phyloP scores from a whole-genome alignment of 2,113 vertebrate species.

The Podilymbus podiceps region DNA sequence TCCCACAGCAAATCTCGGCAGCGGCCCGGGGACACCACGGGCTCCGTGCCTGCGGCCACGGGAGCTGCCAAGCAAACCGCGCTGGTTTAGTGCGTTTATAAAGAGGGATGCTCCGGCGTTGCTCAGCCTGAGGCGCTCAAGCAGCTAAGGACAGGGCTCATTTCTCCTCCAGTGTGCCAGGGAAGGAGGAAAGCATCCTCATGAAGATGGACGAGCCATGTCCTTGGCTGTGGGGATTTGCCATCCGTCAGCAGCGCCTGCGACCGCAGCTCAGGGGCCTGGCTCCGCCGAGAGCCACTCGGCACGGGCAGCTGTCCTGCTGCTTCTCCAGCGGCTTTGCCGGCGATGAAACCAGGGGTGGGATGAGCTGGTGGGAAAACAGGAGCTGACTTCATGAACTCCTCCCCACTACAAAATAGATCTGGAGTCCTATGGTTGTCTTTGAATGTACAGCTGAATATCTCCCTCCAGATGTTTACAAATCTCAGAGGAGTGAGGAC shows the following conservation, averaged over 20 bases:
- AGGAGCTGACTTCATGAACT: neutral
- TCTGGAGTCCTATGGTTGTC: neutral
- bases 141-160: neutral
- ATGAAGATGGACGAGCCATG: neutral
- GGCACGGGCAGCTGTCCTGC: neutral
- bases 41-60: neutral
- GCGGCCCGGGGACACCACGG: neutral
- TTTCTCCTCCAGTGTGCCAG: neutral
- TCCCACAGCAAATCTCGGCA: neutral
- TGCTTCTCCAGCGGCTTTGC: neutral
- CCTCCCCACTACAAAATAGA: neutral
- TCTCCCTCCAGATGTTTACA: neutral
- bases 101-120: neutral
- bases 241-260: neutral
- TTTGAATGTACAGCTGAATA: neutral
- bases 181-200: neutral
- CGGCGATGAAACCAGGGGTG: neutral
- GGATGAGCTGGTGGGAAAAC: neutral
- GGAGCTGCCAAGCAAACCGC: neutral
- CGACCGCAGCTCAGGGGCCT: neutral
- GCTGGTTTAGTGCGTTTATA: neutral
- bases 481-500: neutral
- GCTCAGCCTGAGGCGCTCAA: neutral
- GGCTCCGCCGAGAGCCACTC: neutral
- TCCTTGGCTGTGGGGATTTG: neutral